phyloP scores from a whole-genome alignment of 2,797 vertebrate genomes.

The Etheostoma perlongum region DNA sequence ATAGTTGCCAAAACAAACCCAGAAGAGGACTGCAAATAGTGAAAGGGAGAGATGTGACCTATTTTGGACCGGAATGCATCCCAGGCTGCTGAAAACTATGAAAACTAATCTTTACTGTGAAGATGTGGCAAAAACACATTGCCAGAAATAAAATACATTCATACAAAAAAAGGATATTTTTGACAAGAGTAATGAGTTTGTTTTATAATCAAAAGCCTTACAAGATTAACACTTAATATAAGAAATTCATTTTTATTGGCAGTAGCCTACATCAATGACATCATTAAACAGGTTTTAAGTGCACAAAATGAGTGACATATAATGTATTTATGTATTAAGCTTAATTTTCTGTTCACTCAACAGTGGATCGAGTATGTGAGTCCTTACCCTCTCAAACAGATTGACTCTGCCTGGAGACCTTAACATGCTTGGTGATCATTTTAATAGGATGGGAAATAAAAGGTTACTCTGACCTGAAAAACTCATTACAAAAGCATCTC shows the following conservation, averaged over 20 bases:
- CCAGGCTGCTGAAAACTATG: not conserved
- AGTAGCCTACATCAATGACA: not conserved
- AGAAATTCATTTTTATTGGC: not conserved
- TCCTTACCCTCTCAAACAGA: conserved; percentile 19
- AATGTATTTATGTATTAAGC: conserved; percentile 10
- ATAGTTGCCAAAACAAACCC: conserved; percentile 37
- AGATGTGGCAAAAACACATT: not conserved
- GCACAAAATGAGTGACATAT: not conserved
- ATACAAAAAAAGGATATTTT: not conserved
- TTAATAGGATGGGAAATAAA: conserved; percentile 29
- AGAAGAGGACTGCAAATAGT: conserved; percentile 12
- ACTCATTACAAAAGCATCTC: conserved; percentile 34
- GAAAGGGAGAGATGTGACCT: conserved; percentile 30
- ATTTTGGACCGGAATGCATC: not conserved
- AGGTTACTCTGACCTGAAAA: conserved; percentile 42
- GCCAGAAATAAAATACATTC: not conserved
- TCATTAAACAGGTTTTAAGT: conserved; percentile 4
- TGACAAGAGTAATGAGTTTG: not conserved
- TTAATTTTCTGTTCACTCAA: conserved; percentile 23
- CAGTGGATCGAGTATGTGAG: conserved; percentile 10
- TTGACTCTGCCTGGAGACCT: conserved; percentile 12
- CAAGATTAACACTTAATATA: not conserved
- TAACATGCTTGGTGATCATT: conserved; percentile 25
- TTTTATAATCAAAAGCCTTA: not conserved
- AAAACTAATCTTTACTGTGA: conserved; percentile 15